Percentiles rank a stretch among this genome's conserved stretches.
phyloP scores from a whole-genome alignment of 2,888 invertebrate species.

The Aproaerema taeniolella region DNA sequence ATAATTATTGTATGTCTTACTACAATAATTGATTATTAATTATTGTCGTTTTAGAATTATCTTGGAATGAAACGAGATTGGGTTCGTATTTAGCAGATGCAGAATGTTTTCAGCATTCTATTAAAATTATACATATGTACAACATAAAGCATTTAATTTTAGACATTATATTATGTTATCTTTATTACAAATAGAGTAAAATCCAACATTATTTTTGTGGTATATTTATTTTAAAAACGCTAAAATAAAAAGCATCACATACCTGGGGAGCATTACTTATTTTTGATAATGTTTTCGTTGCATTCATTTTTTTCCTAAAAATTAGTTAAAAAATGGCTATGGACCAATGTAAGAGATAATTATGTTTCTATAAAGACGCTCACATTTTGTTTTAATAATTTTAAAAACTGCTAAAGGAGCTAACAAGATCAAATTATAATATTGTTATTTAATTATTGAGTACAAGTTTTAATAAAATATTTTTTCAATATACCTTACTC shows the following conservation, averaged over 20 bases:
- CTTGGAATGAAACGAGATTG: slow-evolving; percentile 50
- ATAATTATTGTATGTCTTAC: slow-evolving; percentile 65
- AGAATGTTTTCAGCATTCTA: slow-evolving; percentile 37
- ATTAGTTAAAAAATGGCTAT: slow-evolving; percentile 40
- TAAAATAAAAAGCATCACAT: slow-evolving; percentile 65
- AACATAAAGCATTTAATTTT: slow-evolving; percentile 76
- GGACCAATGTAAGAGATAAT: slow-evolving; percentile 65
- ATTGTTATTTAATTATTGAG: slow-evolving; percentile 77
- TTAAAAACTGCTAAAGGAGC: slow-evolving; percentile 55
- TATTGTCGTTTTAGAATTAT: slow-evolving; percentile 62
- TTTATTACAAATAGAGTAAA: slow-evolving; percentile 45
- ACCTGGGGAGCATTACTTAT: slow-evolving; percentile 44
- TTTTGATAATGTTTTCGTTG: slow-evolving; percentile 45
- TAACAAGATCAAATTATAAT: slow-evolving; percentile 74
- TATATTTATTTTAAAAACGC: slow-evolving; percentile 64
- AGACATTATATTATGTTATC: slow-evolving; percentile 60
- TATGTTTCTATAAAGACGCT: slow-evolving; percentile 51
- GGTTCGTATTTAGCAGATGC: slow-evolving; percentile 41
- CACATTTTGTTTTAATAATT: slow-evolving; percentile 52
- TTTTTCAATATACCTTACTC: slow-evolving; percentile 71
- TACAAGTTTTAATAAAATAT: slow-evolving; percentile 74
- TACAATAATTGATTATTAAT: slow-evolving; percentile 63
- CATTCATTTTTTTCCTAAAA: slow-evolving; percentile 36
- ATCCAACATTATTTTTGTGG: background rate
- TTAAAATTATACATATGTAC: slow-evolving; percentile 63